Percentiles rank a stretch among this genome's conserved stretches.
Evolutionary conservation across 2,113 vertebrate species (phyloP).

Genomic region (Pionites leucogaster): DNA sequence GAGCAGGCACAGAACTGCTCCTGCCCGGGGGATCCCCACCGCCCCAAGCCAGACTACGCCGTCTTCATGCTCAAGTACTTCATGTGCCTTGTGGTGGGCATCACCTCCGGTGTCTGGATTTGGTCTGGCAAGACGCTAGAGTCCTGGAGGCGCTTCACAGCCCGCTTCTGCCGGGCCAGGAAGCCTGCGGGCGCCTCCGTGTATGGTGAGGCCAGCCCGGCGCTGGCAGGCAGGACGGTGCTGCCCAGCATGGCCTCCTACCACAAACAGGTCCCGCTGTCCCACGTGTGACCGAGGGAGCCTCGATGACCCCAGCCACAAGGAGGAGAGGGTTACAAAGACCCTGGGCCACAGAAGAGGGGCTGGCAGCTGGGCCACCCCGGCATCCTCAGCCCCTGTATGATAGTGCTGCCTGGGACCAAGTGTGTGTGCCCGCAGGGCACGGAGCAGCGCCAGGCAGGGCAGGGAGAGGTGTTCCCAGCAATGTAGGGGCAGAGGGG

Average conservation of each 20-base stretch:
- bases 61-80: conserved; percentile 99
- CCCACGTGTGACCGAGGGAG: conserved; percentile 78
- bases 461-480: not conserved
- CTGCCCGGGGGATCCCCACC: conserved; percentile 80
- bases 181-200: conserved; percentile 74
- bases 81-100: conserved; percentile 96
- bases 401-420: not conserved
- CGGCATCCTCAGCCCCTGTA: not conserved
- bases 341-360: not conserved
- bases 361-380: not conserved
- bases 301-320: not conserved
- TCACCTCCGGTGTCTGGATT: conserved; percentile 97
- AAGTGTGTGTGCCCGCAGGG: rapidly evolving
- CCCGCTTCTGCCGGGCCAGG: conserved; percentile 81
- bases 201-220: conserved; percentile 83
- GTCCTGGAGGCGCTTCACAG: conserved; percentile 89
- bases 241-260: conserved; percentile 80
- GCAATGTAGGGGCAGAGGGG: not conserved
- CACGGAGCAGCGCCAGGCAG: not conserved
- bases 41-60: conserved; percentile 86
- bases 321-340: conserved; percentile 9
- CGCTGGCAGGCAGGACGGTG: conserved; percentile 80
- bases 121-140: conserved; percentile 96
- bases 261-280: conserved; percentile 87
- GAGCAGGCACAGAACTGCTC: conserved; percentile 87